Conservation (phyloP, 2,888 invertebrate genomes). For the Xestobium rufovillosum region DNA sequence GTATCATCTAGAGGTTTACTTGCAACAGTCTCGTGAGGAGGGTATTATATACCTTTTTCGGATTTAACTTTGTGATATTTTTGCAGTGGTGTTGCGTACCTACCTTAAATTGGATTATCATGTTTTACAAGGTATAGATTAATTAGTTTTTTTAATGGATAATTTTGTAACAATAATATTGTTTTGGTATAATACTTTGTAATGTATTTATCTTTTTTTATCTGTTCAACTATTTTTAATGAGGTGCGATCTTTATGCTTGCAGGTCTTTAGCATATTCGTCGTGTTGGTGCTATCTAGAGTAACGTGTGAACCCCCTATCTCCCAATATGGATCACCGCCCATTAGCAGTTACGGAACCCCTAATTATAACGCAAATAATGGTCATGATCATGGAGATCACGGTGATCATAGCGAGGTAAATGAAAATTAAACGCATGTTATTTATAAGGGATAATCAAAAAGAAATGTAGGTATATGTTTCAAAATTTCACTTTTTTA, state of each 20-base stretch:
- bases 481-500: too few relatives aligned
- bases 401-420: slow-evolving; percentile 45
- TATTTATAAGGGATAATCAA: too few relatives aligned
- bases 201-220: too few relatives aligned
- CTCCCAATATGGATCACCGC: slow-evolving; percentile 33
- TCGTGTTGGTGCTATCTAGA: slow-evolving; percentile 10
- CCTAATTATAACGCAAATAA: slow-evolving; percentile 25
- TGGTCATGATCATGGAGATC: slow-evolving; percentile 33
- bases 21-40: slow-evolving; percentile 1
- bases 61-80: slow-evolving; percentile 4
- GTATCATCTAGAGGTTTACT: slow-evolving; percentile 14
- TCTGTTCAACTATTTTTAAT: too few relatives aligned
- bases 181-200: too few relatives aligned
- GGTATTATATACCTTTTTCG: slow-evolving; percentile 3
- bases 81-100: background rate
- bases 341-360: slow-evolving; percentile 30
- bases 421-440: too few relatives aligned
- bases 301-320: slow-evolving; percentile 31
- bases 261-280: slow-evolving; percentile 13
- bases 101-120: too few relatives aligned
- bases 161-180: too few relatives aligned
- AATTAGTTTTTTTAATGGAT: too few relatives aligned
- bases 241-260: too few relatives aligned
- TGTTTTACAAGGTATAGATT: too few relatives aligned
- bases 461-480: too few relatives aligned